Conservation (phyloP, 2,113 vertebrate species). For the Hypanus sabinus region DNA sequence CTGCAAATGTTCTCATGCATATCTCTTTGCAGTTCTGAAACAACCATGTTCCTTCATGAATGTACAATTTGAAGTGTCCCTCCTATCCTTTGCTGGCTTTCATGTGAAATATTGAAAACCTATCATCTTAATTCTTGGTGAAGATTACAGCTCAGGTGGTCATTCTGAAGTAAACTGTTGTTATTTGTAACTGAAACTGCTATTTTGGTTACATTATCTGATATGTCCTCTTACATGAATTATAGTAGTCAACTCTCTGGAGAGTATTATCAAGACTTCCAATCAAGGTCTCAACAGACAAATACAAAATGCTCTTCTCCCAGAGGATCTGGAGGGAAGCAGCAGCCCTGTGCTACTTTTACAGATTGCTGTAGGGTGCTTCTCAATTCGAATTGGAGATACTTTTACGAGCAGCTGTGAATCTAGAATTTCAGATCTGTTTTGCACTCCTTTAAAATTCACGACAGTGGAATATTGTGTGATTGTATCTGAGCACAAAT, state of each 20-base stretch:
- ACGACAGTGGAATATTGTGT: constrained; percentile 21
- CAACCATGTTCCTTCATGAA: constrained; percentile 23
- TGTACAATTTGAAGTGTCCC: constrained; percentile 25
- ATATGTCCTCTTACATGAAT: constrained; percentile 15
- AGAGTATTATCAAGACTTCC: constrained; percentile 32
- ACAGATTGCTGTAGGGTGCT: constrained; percentile 36
- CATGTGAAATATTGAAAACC: constrained; percentile 34
- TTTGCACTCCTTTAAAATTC: constrained; percentile 30
- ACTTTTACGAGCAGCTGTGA: constrained; percentile 28
- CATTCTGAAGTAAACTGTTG: constrained; percentile 36
- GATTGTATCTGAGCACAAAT: constrained; percentile 29
- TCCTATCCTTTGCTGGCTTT: constrained; percentile 3
- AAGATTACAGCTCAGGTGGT: constrained; percentile 32
- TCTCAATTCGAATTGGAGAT: constrained; percentile 20
- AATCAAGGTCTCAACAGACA: constrained; percentile 30
- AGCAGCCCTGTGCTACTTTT: constrained; percentile 31
- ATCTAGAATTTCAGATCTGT: constrained; percentile 32
- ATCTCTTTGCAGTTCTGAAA: constrained; percentile 21
- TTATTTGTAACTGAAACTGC: constrained; percentile 36
- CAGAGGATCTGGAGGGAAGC: constrained; percentile 24
- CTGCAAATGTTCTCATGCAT: background rate
- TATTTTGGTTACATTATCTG: constrained; percentile 35
- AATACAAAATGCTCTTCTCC: constrained; percentile 23
- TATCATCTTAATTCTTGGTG: constrained; percentile 17
- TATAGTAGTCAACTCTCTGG: constrained; percentile 13